Base-by-base conservation (phyloP, 2,113 vertebrate genomes). In the Beaufortia kweichowensis region DNA sequence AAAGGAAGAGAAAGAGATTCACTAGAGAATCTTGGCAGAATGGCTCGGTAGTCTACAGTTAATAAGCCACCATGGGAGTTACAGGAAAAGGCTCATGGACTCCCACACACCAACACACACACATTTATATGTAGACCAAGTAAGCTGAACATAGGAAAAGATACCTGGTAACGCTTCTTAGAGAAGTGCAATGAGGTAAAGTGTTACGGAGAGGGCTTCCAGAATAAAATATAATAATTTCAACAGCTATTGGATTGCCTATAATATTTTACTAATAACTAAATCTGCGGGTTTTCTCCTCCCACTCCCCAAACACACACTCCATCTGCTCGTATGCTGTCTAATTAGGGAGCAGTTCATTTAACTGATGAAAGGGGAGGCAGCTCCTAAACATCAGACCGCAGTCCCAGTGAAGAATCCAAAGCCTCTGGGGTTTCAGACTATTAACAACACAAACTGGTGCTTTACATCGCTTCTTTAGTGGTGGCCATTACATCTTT, bases 181-280 rank as follows among this genome's bases (percentile, higher is more conserved):
- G 0, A 35, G 14, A 56, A 9, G 55, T 28, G 33, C 23, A 19
- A 28, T 23, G 35, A 26, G 70, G 56, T 55, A 21, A 77, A 64
- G 66, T 28, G 50, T 70, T n/a, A 62, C 19, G 10, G 73, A 67
- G 10, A 59, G 21, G 10, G 9, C 2, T 21, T 19, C 19, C n/a
- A 53, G 19, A 59, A 28, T 71, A 65, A 83, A 87, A 83, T 82
- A 77, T 83, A 63, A 80, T 84, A 87, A 84, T 85, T 80, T 79
- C 63, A 83, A 84, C 86, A 89, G 84, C 88, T 88, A 87, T 77
- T 85, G 85, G 81, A 80, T 63, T 60, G 84, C 77, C 83, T 84
- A 74, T 64, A 74, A 86, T 82, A 82, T 79, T 84, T 68, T 73
- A 82, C 86, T 89, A 90, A 90, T 91, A 90, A 91, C 88, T 87